phyloP scores from a whole-genome alignment of 2,888 invertebrate species.

The Antheraea yamamai region DNA sequence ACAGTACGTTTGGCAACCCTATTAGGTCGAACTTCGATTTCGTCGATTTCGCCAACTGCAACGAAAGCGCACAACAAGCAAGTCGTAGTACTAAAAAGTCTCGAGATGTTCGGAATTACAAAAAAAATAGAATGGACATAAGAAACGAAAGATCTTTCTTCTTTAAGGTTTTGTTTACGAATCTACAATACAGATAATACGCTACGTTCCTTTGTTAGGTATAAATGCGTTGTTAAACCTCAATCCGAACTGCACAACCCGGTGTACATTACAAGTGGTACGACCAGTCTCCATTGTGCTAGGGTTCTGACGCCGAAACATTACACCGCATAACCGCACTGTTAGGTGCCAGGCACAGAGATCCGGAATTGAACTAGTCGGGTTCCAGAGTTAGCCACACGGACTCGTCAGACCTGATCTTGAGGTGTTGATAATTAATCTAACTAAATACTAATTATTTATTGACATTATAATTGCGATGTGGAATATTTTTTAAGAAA shows the following conservation, averaged over 20 bases:
- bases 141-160: neutral
- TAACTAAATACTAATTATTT: neutral
- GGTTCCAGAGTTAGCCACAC: slow-evolving; percentile 38
- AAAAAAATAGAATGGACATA: neutral
- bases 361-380: slow-evolving; percentile 57
- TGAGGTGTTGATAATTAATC: slow-evolving; percentile 10
- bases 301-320: slow-evolving; percentile 56
- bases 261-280: slow-evolving; percentile 58
- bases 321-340: slow-evolving; percentile 65
- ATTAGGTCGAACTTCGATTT: too few relatives aligned
- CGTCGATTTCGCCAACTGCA: neutral
- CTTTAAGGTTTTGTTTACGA: neutral
- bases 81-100: neutral
- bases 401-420: slow-evolving; percentile 45
- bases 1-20: too few relatives aligned
- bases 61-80: neutral
- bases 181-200: slow-evolving; percentile 25
- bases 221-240: slow-evolving; percentile 26
- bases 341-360: slow-evolving; percentile 33
- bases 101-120: neutral
- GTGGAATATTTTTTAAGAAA: too few relatives aligned
- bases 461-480: too few relatives aligned
- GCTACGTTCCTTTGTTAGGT: slow-evolving; percentile 29
- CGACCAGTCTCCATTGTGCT: slow-evolving; percentile 58
- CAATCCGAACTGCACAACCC: slow-evolving; percentile 3